Conservation (phyloP, 2,113 vertebrate species). For the Muscicapa adusta region DNA sequence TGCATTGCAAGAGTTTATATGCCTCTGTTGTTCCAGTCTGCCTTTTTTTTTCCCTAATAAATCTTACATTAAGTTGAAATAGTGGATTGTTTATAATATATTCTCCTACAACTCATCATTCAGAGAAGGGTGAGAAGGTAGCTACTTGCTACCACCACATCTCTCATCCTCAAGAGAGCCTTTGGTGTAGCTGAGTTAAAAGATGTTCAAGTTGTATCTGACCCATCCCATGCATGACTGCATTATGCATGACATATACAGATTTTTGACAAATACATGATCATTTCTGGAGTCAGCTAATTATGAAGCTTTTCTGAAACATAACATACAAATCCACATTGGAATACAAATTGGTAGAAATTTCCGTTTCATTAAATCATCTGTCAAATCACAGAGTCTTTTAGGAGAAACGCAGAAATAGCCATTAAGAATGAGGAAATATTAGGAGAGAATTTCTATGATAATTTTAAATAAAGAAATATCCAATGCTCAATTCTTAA, state of each 20-base stretch:
- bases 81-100: neutral
- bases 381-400: neutral
- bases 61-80: neutral
- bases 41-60: neutral
- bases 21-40: neutral
- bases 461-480: neutral
- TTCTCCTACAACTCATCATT: neutral
- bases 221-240: neutral
- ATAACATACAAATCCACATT: neutral
- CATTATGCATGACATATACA: neutral
- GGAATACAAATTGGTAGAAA: neutral
- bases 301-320: neutral
- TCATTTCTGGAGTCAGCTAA: neutral
- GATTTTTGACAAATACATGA: neutral
- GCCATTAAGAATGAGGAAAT: neutral
- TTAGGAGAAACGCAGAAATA: neutral
- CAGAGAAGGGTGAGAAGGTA: neutral
- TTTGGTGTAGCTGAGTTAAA: neutral
- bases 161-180: neutral
- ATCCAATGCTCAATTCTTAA: neutral
- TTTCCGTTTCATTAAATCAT: neutral
- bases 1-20: neutral
- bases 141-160: neutral
- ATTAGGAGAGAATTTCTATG: neutral
- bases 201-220: neutral